Evolutionary conservation across 1,140 invertebrate genomes (phyloP).

Genomic region (Pemphigus obesinymphae): DNA sequence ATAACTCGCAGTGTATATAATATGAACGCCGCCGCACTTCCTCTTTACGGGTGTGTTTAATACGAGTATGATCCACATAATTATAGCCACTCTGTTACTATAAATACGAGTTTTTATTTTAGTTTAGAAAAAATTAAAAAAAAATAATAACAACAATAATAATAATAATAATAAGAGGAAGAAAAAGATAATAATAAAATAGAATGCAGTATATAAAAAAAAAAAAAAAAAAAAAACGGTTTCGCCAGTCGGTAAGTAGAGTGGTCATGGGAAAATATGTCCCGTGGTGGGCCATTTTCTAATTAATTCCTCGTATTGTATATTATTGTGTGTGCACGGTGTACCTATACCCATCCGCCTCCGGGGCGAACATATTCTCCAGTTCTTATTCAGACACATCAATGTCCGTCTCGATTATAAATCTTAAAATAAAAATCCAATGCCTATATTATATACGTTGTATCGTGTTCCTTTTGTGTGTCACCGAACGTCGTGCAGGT

Average conservation of each 20-base stretch:
- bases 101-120: background rate
- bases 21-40: background rate
- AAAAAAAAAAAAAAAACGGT: constrained; percentile 37
- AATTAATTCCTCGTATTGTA: constrained; percentile 41
- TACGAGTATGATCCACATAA: background rate
- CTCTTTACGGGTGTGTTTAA: background rate
- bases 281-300: constrained; percentile 40
- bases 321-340: constrained; percentile 27
- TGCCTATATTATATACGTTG: background rate
- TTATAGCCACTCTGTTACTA: background rate
- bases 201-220: constrained; percentile 17
- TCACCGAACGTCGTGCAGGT: background rate
- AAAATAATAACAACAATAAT: background rate
- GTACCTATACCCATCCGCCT: constrained; percentile 15
- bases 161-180: background rate
- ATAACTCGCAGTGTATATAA: too few species aligned
- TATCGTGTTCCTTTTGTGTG: constrained; percentile 25
- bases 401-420: constrained; percentile 33
- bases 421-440: constrained; percentile 17
- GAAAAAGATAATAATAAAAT: background rate
- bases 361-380: constrained; percentile 1
- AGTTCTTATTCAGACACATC: constrained; percentile 34
- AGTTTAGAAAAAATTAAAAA: background rate
- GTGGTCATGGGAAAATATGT: constrained; percentile 42
- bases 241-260: constrained; percentile 38